A percentile compares a stretch with the other conserved stretches of the same genome.
Evolutionary conservation across 2,797 vertebrate species (phyloP).

Genomic region (Takifugu ocellatus): DNA sequence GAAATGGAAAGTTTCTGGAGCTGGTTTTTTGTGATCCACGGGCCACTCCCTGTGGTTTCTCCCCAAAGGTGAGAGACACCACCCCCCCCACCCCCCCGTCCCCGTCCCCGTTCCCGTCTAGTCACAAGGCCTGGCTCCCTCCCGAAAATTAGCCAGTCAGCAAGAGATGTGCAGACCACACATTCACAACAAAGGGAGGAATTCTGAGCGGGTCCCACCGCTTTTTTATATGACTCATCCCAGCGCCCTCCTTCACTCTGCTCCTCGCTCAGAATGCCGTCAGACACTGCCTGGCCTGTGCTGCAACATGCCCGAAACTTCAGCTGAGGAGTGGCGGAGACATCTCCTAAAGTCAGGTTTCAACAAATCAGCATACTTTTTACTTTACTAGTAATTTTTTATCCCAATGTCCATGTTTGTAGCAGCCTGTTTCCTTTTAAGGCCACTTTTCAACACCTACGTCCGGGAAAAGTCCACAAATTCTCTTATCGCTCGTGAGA

Average conservation of each 20-base stretch:
- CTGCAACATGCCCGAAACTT: constrained; percentile 24
- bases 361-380: background rate
- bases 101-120: background rate
- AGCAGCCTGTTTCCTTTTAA: too few species aligned
- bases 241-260: constrained; percentile 20
- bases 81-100: too few species aligned
- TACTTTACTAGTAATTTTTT: background rate
- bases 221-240: constrained; percentile 42
- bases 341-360: background rate
- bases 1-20: constrained; percentile 54
- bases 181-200: too few species aligned
- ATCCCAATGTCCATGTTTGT: too few species aligned
- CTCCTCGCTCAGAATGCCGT: constrained; percentile 13
- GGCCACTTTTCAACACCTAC: too few species aligned
- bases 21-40: constrained; percentile 18
- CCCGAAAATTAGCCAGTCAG: too few species aligned
- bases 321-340: constrained; percentile 1
- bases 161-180: too few species aligned
- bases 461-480: background rate
- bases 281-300: constrained; percentile 20
- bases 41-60: constrained; percentile 41
- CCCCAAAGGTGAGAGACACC: constrained; percentile 36
- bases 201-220: too few species aligned
- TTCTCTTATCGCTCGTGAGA: too few species aligned
- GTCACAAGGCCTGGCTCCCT: background rate